A percentile compares a stretch with the other conserved stretches of the same genome.
phyloP scores from a whole-genome alignment of 2,113 vertebrate genomes.

The Atrichornis clamosus region DNA sequence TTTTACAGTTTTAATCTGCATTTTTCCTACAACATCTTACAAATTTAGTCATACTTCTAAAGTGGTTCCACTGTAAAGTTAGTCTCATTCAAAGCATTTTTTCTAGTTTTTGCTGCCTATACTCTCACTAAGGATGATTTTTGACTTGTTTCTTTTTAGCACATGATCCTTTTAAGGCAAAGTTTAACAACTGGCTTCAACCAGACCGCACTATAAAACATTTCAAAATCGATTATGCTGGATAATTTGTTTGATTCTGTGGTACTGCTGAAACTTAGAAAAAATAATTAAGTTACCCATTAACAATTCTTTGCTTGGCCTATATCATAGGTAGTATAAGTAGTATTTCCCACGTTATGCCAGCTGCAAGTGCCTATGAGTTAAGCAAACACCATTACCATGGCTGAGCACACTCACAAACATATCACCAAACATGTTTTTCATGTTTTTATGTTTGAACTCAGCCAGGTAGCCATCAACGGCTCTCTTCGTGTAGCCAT shows the following conservation, averaged over 20 bases:
- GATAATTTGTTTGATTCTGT: neutral
- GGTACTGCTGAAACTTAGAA: neutral
- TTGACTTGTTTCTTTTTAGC: neutral
- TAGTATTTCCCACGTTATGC: neutral
- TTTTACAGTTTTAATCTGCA: neutral
- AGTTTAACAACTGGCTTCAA: neutral
- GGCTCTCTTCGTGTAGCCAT: neutral
- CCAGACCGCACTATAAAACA: neutral
- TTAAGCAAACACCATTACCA: neutral
- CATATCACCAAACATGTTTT: neutral
- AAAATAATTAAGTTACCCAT: neutral
- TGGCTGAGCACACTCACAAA: fast-evolving
- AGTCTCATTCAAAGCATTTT: neutral
- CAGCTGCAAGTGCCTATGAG: neutral
- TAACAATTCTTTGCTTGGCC: neutral
- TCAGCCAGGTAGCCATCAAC: neutral
- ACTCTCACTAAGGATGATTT: neutral
- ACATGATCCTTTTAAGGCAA: neutral
- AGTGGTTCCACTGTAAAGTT: neutral
- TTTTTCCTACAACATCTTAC: neutral
- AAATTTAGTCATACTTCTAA: neutral
- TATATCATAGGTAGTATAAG: neutral
- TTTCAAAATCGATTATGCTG: neutral
- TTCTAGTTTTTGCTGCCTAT: neutral
- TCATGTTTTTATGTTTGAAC: neutral